Conservation (phyloP, 2,797 vertebrate genomes). For the Coreius guichenoti region DNA sequence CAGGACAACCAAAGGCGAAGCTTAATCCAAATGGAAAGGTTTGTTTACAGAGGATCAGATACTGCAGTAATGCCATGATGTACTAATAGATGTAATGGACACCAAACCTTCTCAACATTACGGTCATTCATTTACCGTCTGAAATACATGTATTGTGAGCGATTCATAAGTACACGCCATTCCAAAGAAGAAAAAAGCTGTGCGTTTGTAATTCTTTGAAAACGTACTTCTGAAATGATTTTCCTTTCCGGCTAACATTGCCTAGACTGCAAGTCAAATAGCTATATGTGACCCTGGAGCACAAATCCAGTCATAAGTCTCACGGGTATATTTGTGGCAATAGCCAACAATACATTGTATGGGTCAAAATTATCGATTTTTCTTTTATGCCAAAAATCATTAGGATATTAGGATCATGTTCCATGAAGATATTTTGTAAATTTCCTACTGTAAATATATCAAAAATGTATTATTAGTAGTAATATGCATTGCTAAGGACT, state of each 20-base stretch:
- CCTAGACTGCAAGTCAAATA: neutral
- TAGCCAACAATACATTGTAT: too few species aligned
- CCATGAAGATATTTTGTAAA: too few species aligned
- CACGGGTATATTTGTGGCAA: too few species aligned
- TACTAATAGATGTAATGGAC: neutral
- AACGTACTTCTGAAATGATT: neutral
- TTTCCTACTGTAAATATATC: too few species aligned
- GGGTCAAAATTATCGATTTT: too few species aligned
- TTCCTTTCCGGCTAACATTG: neutral
- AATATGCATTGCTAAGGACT: too few species aligned
- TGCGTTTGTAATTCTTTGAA: neutral
- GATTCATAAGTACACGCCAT: neutral
- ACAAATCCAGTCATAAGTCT: too few species aligned
- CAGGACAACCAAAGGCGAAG: neutral
- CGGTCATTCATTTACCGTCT: neutral
- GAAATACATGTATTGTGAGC: neutral
- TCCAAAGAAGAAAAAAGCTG: neutral
- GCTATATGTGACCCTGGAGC: neutral
- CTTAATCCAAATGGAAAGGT: neutral
- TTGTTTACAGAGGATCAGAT: constrained; percentile 6
- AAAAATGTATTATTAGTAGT: too few species aligned
- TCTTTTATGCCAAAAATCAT: too few species aligned
- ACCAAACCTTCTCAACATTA: neutral
- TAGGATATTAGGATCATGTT: too few species aligned
- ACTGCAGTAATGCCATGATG: neutral